phyloP scores from a whole-genome alignment of 2,113 vertebrate species.

The Poecile atricapillus region DNA sequence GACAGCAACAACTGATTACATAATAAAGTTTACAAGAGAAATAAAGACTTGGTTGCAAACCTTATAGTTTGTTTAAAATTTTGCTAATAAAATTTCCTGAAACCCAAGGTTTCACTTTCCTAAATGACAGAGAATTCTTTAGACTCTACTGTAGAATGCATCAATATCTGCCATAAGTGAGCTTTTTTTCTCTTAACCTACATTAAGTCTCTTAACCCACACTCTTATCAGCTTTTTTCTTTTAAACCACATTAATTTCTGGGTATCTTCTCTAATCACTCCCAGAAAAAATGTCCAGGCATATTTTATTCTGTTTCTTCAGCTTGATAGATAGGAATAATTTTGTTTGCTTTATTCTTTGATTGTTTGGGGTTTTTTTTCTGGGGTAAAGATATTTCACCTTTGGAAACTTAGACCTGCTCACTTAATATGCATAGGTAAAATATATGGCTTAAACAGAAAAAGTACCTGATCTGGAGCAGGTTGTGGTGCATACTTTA shows the following conservation, averaged over 20 bases:
- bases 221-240: background rate
- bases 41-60: background rate
- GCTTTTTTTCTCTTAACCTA: background rate
- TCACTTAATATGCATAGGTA: background rate
- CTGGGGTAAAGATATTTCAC: no score
- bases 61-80: background rate
- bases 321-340: background rate
- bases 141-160: background rate
- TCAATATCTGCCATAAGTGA: background rate
- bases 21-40: background rate
- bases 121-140: background rate
- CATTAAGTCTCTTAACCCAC: background rate
- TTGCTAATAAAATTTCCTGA: background rate
- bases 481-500: background rate
- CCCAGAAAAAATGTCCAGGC: background rate
- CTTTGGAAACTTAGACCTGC: background rate
- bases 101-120: background rate
- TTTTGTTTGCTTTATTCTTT: background rate
- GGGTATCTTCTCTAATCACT: background rate
- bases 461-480: background rate
- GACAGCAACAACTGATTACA: background rate
- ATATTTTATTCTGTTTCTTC: background rate
- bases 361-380: background rate
- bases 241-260: background rate
- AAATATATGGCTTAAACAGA: background rate